Evolutionary conservation across 2,113 vertebrate genomes (phyloP), one percentile per base, ranked within the genome.

Genomic region (Cochlearius cochlearius): DNA sequence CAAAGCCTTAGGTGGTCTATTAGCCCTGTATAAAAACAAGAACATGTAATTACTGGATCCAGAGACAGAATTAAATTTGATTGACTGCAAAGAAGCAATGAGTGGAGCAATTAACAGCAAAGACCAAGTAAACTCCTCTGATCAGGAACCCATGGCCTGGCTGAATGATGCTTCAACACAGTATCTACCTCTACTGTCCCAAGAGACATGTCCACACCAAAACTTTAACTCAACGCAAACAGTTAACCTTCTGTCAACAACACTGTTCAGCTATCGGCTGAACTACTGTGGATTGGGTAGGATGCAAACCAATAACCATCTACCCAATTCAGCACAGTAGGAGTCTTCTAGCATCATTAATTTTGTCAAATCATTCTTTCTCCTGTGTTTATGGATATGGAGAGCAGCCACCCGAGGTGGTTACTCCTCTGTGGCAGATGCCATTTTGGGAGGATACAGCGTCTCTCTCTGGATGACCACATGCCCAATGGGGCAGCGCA

Each of bases 1-100:
- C 90, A 91, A 82, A 93, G 84, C 95, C 89, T 94, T 95, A 94
- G 97, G 96, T 94, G 93, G 90, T 96, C 97, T 75, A 95, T 95
- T 94, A 97, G 92, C 69, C 91, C 87, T 43, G 66, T 78, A 55
- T 74, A 80, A 88, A 96, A 96, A 30, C 78, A 86, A 72, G 87
- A 80, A 60, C 11, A 4, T 79, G 50, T 88, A 96, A 96, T 96
- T 96, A 91, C 82, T 95, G 71, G 66, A 90, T 76, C 62, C 55
- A 66, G 21, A 9, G 92, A 88, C 69, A 87, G 91, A 95, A 94
- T 94, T 88, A 90, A 67, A 80, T 67, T 39, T 86, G 91, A 95
- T 93, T 89, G 96, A 93, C 90, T 94, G 85, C 58, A 76, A 79
- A 94, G 90, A 88, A 87, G 73, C 50, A 71, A 71, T 25, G 72